Evolutionary conservation across 1,140 invertebrate genomes (phyloP).

Genomic region (Pollicipes pollicipes): DNA sequence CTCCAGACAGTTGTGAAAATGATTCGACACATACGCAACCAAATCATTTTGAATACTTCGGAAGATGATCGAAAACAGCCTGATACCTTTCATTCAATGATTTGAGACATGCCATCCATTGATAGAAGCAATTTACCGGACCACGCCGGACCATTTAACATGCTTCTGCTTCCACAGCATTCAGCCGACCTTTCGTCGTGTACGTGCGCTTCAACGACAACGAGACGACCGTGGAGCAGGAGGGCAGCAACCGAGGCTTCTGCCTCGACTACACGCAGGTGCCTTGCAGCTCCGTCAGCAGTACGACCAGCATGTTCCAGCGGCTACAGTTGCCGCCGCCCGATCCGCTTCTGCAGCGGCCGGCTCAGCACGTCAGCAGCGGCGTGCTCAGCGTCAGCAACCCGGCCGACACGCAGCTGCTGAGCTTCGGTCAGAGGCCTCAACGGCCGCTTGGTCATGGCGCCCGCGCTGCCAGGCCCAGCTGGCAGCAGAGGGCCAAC

Average conservation of each 20-base stretch:
- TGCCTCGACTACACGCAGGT: neutral
- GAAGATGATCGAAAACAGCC: too few species aligned
- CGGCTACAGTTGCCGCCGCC: neutral
- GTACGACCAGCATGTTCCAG: neutral
- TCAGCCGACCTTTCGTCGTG: neutral
- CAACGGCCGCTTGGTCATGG: neutral
- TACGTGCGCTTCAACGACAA: neutral
- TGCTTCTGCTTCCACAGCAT: neutral
- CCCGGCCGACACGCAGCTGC: neutral
- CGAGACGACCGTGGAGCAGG: neutral
- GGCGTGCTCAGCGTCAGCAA: neutral
- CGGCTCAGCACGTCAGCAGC: neutral
- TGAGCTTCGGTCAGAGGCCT: neutral
- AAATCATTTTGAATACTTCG: too few species aligned
- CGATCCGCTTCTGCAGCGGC: too few species aligned
- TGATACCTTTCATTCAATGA: too few species aligned
- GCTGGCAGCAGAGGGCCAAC: neutral
- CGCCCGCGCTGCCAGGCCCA: neutral
- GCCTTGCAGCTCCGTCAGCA: neutral
- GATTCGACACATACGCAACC: too few species aligned
- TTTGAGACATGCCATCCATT: too few species aligned
- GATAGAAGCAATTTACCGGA: too few species aligned
- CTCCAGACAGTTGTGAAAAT: too few species aligned
- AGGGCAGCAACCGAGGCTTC: neutral
- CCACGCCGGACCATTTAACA: too few species aligned